phyloP scores from a whole-genome alignment of 2,797 vertebrate species.

The Onychomys leucogaster region DNA sequence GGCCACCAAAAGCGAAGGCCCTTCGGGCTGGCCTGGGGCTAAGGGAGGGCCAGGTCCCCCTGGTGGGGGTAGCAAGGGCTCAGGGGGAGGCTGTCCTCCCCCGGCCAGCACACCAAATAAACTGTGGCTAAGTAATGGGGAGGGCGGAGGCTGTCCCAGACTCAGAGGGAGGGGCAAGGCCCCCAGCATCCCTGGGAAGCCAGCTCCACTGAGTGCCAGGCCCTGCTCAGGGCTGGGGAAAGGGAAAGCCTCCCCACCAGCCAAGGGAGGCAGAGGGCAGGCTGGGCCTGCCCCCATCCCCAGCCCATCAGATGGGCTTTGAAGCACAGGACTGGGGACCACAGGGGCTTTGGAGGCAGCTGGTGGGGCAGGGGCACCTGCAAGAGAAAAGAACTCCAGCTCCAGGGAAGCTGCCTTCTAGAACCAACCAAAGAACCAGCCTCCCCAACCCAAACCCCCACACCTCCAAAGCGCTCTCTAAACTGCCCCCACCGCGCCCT shows the following conservation, averaged over 20 bases:
- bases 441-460: conserved; percentile 33
- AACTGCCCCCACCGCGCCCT: not conserved
- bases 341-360: conserved; percentile 85
- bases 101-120: conserved; percentile 88
- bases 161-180: conserved; percentile 85
- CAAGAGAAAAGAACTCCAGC: conserved; percentile 68
- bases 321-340: conserved; percentile 85
- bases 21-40: conserved; percentile 85
- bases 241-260: conserved; percentile 88
- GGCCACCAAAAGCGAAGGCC: conserved; percentile 92
- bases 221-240: conserved; percentile 92
- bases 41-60: conserved; percentile 81
- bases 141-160: conserved; percentile 87
- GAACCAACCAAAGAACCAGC: not conserved
- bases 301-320: conserved; percentile 81
- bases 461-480: not conserved
- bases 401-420: no score
- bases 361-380: conserved; percentile 84
- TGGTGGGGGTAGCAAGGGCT: conserved; percentile 79
- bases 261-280: conserved; percentile 81
- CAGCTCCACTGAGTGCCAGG: conserved; percentile 91
- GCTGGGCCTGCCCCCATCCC: conserved; percentile 72
- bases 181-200: conserved; percentile 86
- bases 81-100: conserved; percentile 88
- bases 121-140: conserved; percentile 87